phyloP scores from a whole-genome alignment of 2,113 vertebrate genomes.

The Notothenia rossii region DNA sequence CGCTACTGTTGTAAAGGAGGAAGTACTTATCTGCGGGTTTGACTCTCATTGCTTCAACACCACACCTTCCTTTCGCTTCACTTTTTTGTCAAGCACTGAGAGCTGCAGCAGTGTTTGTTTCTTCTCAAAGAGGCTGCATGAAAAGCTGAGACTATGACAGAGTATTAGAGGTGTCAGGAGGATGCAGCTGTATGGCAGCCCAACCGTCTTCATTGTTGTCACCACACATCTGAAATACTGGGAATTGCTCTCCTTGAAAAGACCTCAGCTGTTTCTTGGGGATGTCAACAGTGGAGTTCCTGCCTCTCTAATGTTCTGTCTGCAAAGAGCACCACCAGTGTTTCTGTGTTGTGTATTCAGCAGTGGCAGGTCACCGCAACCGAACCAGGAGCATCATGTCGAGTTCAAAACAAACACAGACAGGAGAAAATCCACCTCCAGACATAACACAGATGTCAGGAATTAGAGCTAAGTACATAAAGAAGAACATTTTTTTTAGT shows the following conservation, averaged over 20 bases:
- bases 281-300: conserved; percentile 47
- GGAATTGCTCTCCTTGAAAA: conserved; percentile 44
- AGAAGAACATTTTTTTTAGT: neutral
- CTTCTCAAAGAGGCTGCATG: conserved; percentile 33
- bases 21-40: conserved; percentile 39
- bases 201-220: conserved; percentile 29
- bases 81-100: conserved; percentile 23
- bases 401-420: conserved; percentile 38
- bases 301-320: conserved; percentile 9
- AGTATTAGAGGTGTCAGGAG: conserved; percentile 56
- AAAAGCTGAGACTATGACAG: conserved; percentile 40
- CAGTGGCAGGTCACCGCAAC: conserved; percentile 9
- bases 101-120: conserved; percentile 21
- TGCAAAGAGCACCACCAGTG: conserved; percentile 47
- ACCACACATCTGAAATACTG: conserved; percentile 38
- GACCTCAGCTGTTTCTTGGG: conserved; percentile 33
- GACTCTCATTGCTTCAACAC: conserved; percentile 36
- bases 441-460: conserved; percentile 8
- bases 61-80: conserved; percentile 59
- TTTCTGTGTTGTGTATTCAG: conserved; percentile 50
- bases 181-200: conserved; percentile 64
- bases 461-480: conserved; percentile 28
- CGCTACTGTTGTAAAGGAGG: conserved; percentile 39
- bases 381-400: conserved; percentile 25
- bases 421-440: neutral